Evolutionary conservation across 2,797 vertebrate species (phyloP).

Genomic region (Arctocebus calabarensis): DNA sequence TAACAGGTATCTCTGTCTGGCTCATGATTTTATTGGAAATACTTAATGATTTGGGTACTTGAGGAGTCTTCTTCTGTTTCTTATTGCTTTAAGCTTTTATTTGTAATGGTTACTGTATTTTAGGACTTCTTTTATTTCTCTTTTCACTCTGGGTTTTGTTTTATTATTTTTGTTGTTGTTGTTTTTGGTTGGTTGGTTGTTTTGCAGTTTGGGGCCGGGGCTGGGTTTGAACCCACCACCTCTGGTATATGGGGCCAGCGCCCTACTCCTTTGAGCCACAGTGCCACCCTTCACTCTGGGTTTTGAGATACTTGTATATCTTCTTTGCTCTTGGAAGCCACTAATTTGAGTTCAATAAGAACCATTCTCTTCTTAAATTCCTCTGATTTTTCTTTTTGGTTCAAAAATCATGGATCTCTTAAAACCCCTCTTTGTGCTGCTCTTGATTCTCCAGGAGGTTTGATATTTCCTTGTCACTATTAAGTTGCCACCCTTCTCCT

Average conservation of each 20-base stretch:
- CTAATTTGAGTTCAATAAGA: background rate
- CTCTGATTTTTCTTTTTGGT: background rate
- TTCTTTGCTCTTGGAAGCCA: background rate
- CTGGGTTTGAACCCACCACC: too few species aligned
- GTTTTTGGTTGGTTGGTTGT: too few species aligned
- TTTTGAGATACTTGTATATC: background rate
- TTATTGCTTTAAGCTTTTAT: conserved; percentile 11
- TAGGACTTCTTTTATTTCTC: background rate
- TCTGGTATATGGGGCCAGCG: too few species aligned
- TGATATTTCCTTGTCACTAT: background rate
- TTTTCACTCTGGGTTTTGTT: conserved; percentile 3
- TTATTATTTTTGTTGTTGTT: too few species aligned
- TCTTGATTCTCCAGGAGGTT: background rate
- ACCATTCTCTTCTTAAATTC: background rate
- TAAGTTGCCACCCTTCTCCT: background rate
- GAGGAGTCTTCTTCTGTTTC: background rate
- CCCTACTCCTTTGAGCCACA: too few species aligned
- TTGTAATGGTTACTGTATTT: background rate
- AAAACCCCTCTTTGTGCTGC: background rate
- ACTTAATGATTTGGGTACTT: background rate
- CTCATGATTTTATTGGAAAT: conserved; percentile 14
- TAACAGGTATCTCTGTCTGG: background rate
- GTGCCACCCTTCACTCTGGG: background rate
- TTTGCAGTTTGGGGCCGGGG: too few species aligned
- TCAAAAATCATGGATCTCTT: background rate